These are phyloP conservation scores for Drosophila robusta DNA, from an alignment of 2,888 invertebrate species.

Conservation along the genomic window DNA sequence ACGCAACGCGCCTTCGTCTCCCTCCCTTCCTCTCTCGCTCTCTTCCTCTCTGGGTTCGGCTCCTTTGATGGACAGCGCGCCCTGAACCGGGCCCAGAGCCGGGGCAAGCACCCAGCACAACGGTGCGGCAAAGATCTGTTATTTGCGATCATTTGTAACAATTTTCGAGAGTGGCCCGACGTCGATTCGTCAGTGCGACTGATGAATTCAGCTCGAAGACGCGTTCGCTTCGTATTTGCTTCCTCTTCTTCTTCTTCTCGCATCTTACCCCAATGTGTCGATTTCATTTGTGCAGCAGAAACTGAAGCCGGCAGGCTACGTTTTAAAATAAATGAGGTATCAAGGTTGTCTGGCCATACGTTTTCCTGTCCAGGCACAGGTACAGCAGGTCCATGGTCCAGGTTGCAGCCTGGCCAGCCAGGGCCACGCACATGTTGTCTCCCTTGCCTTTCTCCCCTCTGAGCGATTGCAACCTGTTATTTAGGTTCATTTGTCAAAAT, in stretches of 20 bases:
- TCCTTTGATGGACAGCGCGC: conserved; percentile 77
- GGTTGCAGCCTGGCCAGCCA: conserved; percentile 34
- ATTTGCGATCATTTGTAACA: conserved; percentile 86
- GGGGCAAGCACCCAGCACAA: conserved; percentile 10
- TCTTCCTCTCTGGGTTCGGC: conserved; percentile 62
- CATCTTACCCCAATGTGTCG: conserved; percentile 70
- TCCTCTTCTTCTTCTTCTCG: conserved; percentile 32
- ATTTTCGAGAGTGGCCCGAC: conserved; percentile 76
- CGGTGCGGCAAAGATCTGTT: conserved; percentile 83
- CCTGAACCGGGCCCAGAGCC: conserved; percentile 39
- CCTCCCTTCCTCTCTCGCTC: conserved; percentile 2
- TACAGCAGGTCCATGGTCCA: conserved; percentile 24
- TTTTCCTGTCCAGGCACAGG: conserved; percentile 71
- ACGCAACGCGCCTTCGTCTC: conserved; percentile 40
- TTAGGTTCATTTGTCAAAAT: conserved; percentile 86
- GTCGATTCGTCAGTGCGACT: conserved; percentile 65
- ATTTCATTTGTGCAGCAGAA: conserved; percentile 74
- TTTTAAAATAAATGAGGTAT: conserved; percentile 85
- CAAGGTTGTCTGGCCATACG: conserved; percentile 82
- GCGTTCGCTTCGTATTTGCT: conserved; percentile 26
- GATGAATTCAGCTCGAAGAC: conserved; percentile 53
- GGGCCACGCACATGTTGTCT: conserved; percentile 57
- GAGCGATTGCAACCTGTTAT: conserved; percentile 85
- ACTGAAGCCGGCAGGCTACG: conserved; percentile 47
- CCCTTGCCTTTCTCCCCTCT: conserved; percentile 33